Base-by-base conservation (phyloP, 2,888 invertebrate species). In the Caenorhabditis japonica region DNA sequence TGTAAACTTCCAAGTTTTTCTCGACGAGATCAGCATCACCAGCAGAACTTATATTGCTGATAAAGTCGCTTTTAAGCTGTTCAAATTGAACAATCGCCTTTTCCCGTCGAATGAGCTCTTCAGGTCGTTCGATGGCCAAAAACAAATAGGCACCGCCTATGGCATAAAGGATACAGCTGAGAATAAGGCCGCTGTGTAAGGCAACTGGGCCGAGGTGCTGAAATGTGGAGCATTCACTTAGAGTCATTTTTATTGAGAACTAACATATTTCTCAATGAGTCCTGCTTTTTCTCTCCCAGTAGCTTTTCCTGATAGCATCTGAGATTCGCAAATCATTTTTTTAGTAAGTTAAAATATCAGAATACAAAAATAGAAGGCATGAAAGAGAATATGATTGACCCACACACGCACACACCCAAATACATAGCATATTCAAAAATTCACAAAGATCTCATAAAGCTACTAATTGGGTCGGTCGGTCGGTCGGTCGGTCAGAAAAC, bases 101-200 rank as follows among this genome's bases (percentile, higher is more conserved):
- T 33, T 53, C 47, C 15, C 75, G 41, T 21, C 55, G 21, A 41
- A 64, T 64, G 13, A 76, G 46, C 44, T 76, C 79, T 41, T 70
- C 53, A 2, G 79, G 79, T 10, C 71, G 41, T 44, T 79, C 79
- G 49, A 79, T 77, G 3, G 72, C 46, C 0, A 55, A 47, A 36
- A 79, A 79, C 2, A 79, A 34, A 12, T 64, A 70, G 36, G 79
- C 79, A 13, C 81, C 81, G 21, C 76, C 56, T 12, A 81, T 41
- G 19, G 79, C 75, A 55, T 81, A 81, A 0, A 58, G 53, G 13
- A 76, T 61, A 33, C 79, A 81, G 8, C 64, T 55, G 23, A 70
- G 25, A 0, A 81, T 55, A 0, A 81, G 61, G 2, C 79, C 81
- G 7, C 77, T 64, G 60, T 81, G 81, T 13, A 81, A 68, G 21